Conservation (phyloP, 2,888 invertebrate species). For the Amphipyra berbera region DNA sequence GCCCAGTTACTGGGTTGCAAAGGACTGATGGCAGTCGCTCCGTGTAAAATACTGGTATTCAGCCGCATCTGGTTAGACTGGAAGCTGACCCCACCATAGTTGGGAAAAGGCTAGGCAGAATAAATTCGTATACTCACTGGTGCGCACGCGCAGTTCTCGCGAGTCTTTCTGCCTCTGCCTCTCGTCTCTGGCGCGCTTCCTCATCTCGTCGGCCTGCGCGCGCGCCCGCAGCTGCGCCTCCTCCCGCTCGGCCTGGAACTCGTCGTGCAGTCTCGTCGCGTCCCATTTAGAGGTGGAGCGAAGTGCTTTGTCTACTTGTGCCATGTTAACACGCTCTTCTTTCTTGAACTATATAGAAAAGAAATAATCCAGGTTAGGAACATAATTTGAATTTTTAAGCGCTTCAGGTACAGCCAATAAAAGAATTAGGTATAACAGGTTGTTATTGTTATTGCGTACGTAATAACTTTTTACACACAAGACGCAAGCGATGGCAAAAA, state of each 20-base stretch:
- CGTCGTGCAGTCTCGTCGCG: conserved; percentile 70
- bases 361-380: background rate
- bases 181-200: conserved; percentile 84
- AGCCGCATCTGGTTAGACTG: too few species aligned
- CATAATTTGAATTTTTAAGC: background rate
- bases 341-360: conserved; percentile 92
- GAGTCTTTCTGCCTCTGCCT: conserved; percentile 76
- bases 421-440: too few species aligned
- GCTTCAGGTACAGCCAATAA: too few species aligned
- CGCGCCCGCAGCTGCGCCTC: conserved; percentile 63
- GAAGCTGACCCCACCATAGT: too few species aligned
- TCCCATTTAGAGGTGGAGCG: conserved; percentile 92
- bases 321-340: conserved; percentile 94
- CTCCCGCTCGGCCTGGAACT: conserved; percentile 75
- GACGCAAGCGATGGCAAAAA: too few species aligned
- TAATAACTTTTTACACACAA: too few species aligned
- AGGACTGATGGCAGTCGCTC: too few species aligned
- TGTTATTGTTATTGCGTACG: too few species aligned
- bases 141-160: conserved; percentile 59
- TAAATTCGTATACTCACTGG: conserved; percentile 65
- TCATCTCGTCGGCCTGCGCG: conserved; percentile 61
- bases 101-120: too few species aligned
- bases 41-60: too few species aligned
- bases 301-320: conserved; percentile 93
- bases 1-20: too few species aligned